Percentiles rank a stretch among this genome's conserved stretches.
Evolutionary conservation across 2,888 invertebrate genomes (phyloP).

Genomic region (Pilophorus perplexus): DNA sequence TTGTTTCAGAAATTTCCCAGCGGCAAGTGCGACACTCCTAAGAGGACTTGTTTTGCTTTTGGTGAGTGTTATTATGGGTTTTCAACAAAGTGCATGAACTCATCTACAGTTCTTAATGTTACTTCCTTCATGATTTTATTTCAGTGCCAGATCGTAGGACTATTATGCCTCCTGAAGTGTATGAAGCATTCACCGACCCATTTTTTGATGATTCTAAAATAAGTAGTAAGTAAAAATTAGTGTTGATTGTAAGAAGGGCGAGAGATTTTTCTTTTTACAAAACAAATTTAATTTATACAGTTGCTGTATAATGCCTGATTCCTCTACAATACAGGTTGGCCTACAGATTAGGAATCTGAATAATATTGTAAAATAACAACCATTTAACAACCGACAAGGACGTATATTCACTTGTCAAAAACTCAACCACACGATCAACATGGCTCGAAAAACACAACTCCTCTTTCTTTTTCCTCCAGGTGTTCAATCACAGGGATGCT

Average conservation of each 20-base stretch:
- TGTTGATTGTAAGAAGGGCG: too few species aligned
- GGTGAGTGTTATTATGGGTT: background rate
- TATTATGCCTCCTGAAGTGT: constrained; percentile 16
- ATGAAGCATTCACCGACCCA: constrained; percentile 23
- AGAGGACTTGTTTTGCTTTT: constrained; percentile 5
- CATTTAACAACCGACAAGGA: too few species aligned
- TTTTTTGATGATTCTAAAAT: constrained; percentile 19
- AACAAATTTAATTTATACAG: too few species aligned
- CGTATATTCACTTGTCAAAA: too few species aligned
- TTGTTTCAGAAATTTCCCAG: constrained; percentile 15
- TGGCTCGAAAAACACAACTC: too few species aligned
- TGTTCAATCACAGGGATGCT: too few species aligned
- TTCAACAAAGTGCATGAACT: background rate
- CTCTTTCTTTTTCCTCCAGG: too few species aligned
- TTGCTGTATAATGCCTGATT: too few species aligned
- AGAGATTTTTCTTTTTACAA: too few species aligned
- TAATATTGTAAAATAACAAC: too few species aligned
- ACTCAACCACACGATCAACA: too few species aligned
- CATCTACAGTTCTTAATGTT: background rate
- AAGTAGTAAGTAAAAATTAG: background rate
- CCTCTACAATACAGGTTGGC: background rate
- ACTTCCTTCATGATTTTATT: background rate
- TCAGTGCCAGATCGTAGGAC: background rate
- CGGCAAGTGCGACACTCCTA: background rate
- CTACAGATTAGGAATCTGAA: too few species aligned